Base-by-base conservation (phyloP, 2,113 vertebrate species). In the Zingel zingel region DNA sequence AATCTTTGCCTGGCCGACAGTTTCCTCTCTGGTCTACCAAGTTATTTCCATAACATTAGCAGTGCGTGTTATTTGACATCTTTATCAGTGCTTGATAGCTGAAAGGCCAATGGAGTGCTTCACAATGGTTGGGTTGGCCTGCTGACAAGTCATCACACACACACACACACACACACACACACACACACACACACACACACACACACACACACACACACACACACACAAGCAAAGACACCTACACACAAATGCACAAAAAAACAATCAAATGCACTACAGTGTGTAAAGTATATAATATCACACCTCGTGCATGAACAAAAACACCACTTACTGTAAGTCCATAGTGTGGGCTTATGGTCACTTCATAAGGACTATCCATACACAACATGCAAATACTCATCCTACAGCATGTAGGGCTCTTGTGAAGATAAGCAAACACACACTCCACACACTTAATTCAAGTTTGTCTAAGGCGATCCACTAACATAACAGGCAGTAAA, bases 1-100 rank as follows among this genome's bases (percentile, higher is more conserved):
- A 79, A 81, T 12, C 2, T 56, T 21, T 6, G 21, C 70, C 33
- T 0, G 73, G 43, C 25, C 0, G 3, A 14, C 50, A 11, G 62
- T 19, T 90, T 73, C 63, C 64, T 79, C 58, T 70, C 16, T 21
- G 1, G 67, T 47, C 74, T 14, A n/a, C 43, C 0, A 1, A 43
- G 75, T 78, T 84, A 78, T 88, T 90, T 91, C 86, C 74, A 69
- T 83, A 88, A 74, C 58, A 84, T 82, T 74, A 77, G 30, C 39
- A 9, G 27, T 39, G 57, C 13, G 21, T 79, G 59, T 58, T 69
- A 14, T 72, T 76, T 72, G 85, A 84, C 83, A 64, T 69, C 36
- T 88, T 84, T 83, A 91, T 86, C 82, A 79, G 65, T 43, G 68
- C 11, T 67, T 82, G 78, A 90, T 85, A 80, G 61, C 65, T 51